Base-by-base conservation (phyloP, 2,888 invertebrate genomes). In the Alloscopus bannaensis region DNA sequence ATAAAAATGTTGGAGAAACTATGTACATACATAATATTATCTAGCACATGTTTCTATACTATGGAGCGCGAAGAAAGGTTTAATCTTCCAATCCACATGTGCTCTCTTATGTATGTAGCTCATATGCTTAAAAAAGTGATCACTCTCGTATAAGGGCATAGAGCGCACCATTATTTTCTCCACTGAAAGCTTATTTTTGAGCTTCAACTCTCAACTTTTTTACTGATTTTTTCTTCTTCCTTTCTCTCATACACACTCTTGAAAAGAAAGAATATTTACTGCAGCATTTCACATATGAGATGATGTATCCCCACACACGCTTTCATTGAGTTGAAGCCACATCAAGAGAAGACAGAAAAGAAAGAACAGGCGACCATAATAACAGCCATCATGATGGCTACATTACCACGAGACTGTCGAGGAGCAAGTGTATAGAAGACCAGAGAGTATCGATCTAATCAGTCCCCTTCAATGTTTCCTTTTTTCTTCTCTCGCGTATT, bases 1-100 rank as follows among this genome's bases (percentile, higher is more conserved):
- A 85, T 85, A 85, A 85, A 85, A 85, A 85, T 47, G 83, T 83
- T 83, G 83, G 83, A 82, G 83, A 82, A 73, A 72, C 36, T 45
- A 16, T 4, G 8, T 45, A 45, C 45, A 45, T n/a, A n/a, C n/a
- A n/a, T n/a, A n/a, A n/a, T n/a, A n/a, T n/a, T n/a, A n/a, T n/a
- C n/a, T n/a, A n/a, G n/a, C n/a, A n/a, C n/a, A n/a, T n/a, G n/a
- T n/a, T n/a, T n/a, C n/a, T n/a, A n/a, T n/a, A n/a, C n/a, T n/a
- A n/a, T n/a, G n/a, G n/a, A n/a, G n/a, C n/a, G n/a, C n/a, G n/a
- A 59, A 71, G 31, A 47, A 62, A 47, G 52, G 50, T 45, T 45
- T 45, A 45, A 45, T 36, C 6, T 45, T 16, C 18, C 45, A 18
- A 4, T 18, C 45, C 3, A 11, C 55, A 26, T 16, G 55, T 55